Conservation (phyloP, 2,797 vertebrate species). For the Allobates femoralis region DNA sequence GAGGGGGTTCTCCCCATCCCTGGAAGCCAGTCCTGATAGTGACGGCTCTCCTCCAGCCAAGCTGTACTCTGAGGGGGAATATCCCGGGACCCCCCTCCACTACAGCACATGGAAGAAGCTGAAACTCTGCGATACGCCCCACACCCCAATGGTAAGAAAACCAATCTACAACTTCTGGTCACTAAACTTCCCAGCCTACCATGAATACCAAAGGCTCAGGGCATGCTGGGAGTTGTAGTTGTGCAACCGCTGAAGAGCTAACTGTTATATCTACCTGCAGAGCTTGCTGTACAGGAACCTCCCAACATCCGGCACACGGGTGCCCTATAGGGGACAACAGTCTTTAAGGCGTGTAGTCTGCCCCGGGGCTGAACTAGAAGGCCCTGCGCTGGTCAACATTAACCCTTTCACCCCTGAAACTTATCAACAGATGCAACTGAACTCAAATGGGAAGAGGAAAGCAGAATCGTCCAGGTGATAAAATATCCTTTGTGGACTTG, state of each 20-base stretch:
- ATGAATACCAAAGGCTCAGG: background rate
- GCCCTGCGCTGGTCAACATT: slow-evolving; percentile 82
- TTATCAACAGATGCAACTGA: slow-evolving; percentile 75
- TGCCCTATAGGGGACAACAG: slow-evolving; percentile 70
- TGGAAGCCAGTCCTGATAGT: slow-evolving; percentile 55
- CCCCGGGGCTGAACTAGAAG: slow-evolving; percentile 65
- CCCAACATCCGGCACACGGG: slow-evolving; percentile 74
- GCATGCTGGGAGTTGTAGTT: no score
- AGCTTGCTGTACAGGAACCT: slow-evolving; percentile 82
- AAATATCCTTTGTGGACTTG: background rate
- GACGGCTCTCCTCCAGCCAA: background rate
- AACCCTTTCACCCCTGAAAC: slow-evolving; percentile 94
- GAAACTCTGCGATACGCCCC: slow-evolving; percentile 81
- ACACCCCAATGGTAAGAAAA: slow-evolving; percentile 86
- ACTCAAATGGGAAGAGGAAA: slow-evolving; percentile 74
- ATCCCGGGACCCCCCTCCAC: slow-evolving; percentile 79
- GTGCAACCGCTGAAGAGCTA: no score
- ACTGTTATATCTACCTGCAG: slow-evolving; percentile 69
- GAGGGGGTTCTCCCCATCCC: slow-evolving; percentile 60
- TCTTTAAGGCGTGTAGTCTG: slow-evolving; percentile 70
- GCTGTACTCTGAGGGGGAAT: background rate
- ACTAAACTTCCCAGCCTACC: background rate
- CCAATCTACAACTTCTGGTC: background rate
- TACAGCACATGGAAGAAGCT: slow-evolving; percentile 81
- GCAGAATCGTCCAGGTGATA: slow-evolving; percentile 66